Evolutionary conservation across 2,888 invertebrate species (phyloP), one percentile per base, ranked within the genome.

Genomic region (Morpho helenor): DNA sequence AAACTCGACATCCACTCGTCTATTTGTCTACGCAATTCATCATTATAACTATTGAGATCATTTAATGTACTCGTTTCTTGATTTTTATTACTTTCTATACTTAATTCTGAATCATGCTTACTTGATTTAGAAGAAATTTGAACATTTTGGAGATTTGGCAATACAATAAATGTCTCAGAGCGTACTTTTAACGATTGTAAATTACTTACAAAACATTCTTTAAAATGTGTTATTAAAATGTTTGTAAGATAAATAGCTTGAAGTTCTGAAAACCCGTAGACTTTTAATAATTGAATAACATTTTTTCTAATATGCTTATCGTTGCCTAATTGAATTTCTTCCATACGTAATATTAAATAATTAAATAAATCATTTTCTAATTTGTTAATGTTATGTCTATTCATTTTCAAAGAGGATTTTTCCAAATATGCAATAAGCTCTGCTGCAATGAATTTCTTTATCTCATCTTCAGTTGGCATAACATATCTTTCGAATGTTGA

Each of bases 1-100:
- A 83, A 66, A 31, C 57, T 68, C 0, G 65, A 62, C 22, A 85
- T 60, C 87, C 87, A 87, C 59, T 76, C 73, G 5, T 79, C 74
- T 49, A 87, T 83, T 57, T 77, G 66, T 44, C 75, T 58, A 23
- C 67, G 68, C 8, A 87, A 59, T 60, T 76, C 65, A 10, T 66
- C 68, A 0, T 49, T 52, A 48, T 65, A 68, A 3, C 9, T 39
- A 22, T 66, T 59, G 9, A 61, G 2, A 8, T 60, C 50, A 1
- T 46, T 45, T 48, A 16, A 7, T 45, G 42, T 10, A 31, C 3
- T 31, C 31, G 31, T 2, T 22, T 56, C 52, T 4, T 52, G 43
- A 70, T 48, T 65, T 74, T 73, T 10, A 58, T 59, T 49, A 40
- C 60, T 31, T 62, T 39, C 58, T 3, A 60, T 59, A 5, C 59